phyloP scores from a whole-genome alignment of 2,797 vertebrate genomes.

The Pipistrellus kuhlii region DNA sequence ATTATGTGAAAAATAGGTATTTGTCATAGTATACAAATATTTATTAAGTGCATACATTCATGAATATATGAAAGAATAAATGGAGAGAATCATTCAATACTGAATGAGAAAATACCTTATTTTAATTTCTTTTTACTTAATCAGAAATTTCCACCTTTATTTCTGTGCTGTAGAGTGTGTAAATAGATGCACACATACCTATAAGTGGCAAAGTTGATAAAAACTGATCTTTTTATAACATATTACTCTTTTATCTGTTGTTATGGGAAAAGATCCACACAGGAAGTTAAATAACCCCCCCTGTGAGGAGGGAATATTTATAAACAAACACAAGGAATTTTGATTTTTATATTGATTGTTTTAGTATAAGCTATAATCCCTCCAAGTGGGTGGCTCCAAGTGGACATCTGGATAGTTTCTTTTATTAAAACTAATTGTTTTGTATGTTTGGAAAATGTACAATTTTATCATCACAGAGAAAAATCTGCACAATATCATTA shows the following conservation, averaged over 20 bases:
- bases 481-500: slow-evolving; percentile 36
- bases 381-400: slow-evolving; percentile 22
- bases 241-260: not conserved
- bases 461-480: slow-evolving; percentile 46
- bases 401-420: slow-evolving; percentile 19
- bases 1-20: not conserved
- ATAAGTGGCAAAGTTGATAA: not conserved
- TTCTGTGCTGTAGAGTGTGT: not conserved
- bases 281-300: not conserved
- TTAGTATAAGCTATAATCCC: not conserved
- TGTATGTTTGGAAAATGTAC: slow-evolving; percentile 35
- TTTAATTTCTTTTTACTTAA: not conserved
- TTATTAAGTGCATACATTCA: not conserved
- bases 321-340: slow-evolving; percentile 30
- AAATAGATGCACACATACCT: not conserved
- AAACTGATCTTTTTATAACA: slow-evolving; percentile 15
- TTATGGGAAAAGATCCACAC: not conserved
- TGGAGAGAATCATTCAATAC: not conserved
- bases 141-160: slow-evolving; percentile 31
- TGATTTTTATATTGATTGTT: slow-evolving; percentile 13
- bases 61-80: not conserved
- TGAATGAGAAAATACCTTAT: not conserved
- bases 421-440: slow-evolving; percentile 59
- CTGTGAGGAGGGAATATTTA: slow-evolving; percentile 9
- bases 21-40: not conserved